These are phyloP conservation scores for Poecilia picta DNA, from an alignment of 2,797 vertebrate genomes.

Conservation along the genomic window DNA sequence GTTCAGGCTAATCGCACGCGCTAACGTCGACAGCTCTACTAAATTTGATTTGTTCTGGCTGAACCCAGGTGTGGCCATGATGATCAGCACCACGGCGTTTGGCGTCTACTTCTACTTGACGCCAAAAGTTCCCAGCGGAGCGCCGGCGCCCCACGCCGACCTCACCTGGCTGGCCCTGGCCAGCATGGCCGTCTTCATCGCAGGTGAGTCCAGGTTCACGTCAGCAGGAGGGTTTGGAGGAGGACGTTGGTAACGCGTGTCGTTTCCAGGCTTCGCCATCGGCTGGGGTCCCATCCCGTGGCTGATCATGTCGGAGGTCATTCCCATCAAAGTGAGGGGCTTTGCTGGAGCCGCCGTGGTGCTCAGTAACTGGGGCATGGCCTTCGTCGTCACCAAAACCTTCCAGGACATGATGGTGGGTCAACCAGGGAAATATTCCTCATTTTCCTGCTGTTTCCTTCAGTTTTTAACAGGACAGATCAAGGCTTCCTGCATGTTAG, in stretches of 20 bases:
- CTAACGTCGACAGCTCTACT: no score
- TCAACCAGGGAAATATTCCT: not conserved
- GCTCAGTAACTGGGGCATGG: conserved; percentile 88
- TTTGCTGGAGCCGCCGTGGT: conserved; percentile 84
- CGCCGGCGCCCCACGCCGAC: conserved; percentile 37
- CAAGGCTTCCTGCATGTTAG: no score
- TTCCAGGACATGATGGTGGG: conserved; percentile 89
- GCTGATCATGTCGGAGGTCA: conserved; percentile 91
- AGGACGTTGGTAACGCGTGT: not conserved
- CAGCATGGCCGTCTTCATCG: conserved; percentile 90
- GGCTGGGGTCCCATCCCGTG: conserved; percentile 92
- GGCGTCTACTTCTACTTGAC: conserved; percentile 89
- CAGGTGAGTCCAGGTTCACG: conserved; percentile 76
- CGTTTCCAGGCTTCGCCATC: conserved; percentile 85
- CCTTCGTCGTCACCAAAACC: conserved; percentile 87
- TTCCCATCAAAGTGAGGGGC: conserved; percentile 84
- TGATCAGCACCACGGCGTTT: conserved; percentile 84
- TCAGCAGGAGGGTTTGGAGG: not conserved
- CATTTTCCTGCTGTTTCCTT: not conserved
- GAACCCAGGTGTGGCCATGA: conserved; percentile 85
- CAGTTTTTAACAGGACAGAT: not conserved
- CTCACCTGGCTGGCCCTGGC: conserved; percentile 89
- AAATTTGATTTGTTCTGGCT: not conserved
- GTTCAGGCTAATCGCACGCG: no score
- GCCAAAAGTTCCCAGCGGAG: conserved; percentile 42